Evolutionary conservation across 1,140 invertebrate species (phyloP).

Genomic region (Aphelinus atriplicis): DNA sequence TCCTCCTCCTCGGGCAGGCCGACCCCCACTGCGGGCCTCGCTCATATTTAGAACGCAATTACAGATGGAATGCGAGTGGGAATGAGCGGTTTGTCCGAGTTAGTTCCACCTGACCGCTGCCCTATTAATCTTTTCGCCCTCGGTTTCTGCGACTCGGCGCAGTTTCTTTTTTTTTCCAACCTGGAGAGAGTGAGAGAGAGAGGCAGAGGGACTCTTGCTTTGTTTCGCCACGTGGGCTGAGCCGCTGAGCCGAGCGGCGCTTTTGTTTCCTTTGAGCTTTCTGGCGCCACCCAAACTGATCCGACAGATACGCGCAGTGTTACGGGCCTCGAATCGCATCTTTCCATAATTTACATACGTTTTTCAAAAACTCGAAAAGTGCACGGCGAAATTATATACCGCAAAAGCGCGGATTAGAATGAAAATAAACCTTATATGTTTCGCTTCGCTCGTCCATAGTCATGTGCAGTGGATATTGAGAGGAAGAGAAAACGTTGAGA

Average conservation of each 20-base stretch:
- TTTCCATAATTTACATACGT: too few relatives aligned
- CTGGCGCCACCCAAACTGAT: conserved; percentile 2
- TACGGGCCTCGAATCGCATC: too few relatives aligned
- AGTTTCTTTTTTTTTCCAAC: conserved; percentile 1
- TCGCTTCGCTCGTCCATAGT: too few relatives aligned
- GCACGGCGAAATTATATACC: too few relatives aligned
- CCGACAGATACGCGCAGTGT: too few relatives aligned
- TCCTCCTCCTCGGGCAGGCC: neutral
- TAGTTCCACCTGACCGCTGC: conserved; percentile 9
- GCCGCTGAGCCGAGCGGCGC: neutral
- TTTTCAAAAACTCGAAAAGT: too few relatives aligned
- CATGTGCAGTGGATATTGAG: too few relatives aligned
- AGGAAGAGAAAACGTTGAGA: too few relatives aligned
- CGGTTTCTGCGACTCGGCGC: conserved; percentile 6
- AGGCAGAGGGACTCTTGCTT: conserved; percentile 3
- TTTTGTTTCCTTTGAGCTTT: conserved; percentile 21
- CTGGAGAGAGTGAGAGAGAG: neutral
- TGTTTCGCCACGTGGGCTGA: conserved; percentile 25
- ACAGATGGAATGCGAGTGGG: neutral
- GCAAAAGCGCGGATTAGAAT: too few relatives aligned
- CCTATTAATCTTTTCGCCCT: conserved; percentile 12
- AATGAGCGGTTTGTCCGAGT: neutral
- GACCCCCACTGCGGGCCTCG: too few relatives aligned
- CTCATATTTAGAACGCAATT: conserved; percentile 30
- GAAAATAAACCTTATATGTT: too few relatives aligned